These are phyloP conservation scores for Neosilurus hyrtlii DNA, from an alignment of 2,797 vertebrate species.

Conservation along the genomic window DNA sequence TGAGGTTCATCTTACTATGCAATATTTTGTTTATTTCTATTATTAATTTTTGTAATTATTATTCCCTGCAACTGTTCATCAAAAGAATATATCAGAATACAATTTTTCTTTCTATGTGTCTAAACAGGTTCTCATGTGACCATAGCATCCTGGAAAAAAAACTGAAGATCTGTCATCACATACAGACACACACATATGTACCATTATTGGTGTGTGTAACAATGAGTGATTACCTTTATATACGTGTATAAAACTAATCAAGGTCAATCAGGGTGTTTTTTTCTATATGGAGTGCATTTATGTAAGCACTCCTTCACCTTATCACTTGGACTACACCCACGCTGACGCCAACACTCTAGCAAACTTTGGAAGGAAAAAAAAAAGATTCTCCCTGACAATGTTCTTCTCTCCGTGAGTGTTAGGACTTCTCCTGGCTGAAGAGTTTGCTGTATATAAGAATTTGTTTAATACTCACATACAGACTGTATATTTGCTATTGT, in stretches of 20 bases:
- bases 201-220: neutral
- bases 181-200: neutral
- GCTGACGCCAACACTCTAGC: constrained; percentile 28
- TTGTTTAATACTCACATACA: constrained; percentile 71
- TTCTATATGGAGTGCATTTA: constrained; percentile 46
- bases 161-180: constrained; percentile 26
- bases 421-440: constrained; percentile 47
- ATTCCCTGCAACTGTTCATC: neutral
- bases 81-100: neutral
- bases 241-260: constrained; percentile 24
- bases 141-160: constrained; percentile 8
- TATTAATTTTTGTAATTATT: neutral
- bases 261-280: neutral
- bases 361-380: constrained; percentile 9
- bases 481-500: constrained; percentile 80
- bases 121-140: constrained; percentile 18
- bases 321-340: constrained; percentile 52
- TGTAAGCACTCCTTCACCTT: constrained; percentile 53
- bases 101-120: constrained; percentile 1
- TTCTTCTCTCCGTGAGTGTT: constrained; percentile 46
- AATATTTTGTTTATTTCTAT: neutral
- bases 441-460: constrained; percentile 71
- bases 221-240: neutral
- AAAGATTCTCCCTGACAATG: constrained; percentile 34
- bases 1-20: too few relatives aligned